Conservation (phyloP, 2,888 invertebrate genomes). For the Standfussiana lucernea region DNA sequence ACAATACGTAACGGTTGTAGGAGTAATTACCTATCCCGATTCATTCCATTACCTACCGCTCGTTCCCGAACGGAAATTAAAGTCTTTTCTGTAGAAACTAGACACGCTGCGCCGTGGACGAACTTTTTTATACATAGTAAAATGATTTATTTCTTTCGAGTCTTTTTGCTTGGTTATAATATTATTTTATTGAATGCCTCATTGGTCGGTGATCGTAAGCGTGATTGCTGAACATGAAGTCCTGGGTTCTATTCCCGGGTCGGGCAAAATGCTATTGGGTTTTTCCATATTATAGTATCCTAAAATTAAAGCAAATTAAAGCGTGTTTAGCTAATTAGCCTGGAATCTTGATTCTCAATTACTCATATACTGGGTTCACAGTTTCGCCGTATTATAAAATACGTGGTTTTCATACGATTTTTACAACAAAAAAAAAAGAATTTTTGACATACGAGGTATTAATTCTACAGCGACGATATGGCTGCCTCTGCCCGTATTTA, state of each 20-base stretch:
- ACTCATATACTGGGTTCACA: too few species aligned
- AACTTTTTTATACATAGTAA: conserved; percentile 18
- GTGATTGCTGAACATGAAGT: neutral
- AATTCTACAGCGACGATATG: too few species aligned
- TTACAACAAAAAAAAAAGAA: too few species aligned
- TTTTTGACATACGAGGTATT: too few species aligned
- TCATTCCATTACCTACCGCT: conserved; percentile 64
- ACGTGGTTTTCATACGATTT: too few species aligned
- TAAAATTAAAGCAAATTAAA: neutral
- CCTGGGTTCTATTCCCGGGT: neutral
- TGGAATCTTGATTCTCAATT: neutral
- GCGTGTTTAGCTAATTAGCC: neutral
- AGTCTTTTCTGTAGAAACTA: conserved; percentile 60
- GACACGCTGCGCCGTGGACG: conserved; percentile 25
- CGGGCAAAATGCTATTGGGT: neutral
- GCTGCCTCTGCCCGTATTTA: conserved; percentile 47
- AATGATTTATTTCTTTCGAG: conserved; percentile 28
- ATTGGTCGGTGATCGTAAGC: neutral
- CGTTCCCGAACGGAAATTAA: conserved; percentile 71
- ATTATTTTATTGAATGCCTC: neutral
- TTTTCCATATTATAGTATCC: neutral
- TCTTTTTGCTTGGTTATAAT: neutral
- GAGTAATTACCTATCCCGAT: conserved; percentile 66
- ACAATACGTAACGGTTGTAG: conserved; percentile 45
- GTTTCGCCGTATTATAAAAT: too few species aligned